Base-by-base conservation (phyloP, 2,888 invertebrate genomes). In the Omphaloscelis lunosa region DNA sequence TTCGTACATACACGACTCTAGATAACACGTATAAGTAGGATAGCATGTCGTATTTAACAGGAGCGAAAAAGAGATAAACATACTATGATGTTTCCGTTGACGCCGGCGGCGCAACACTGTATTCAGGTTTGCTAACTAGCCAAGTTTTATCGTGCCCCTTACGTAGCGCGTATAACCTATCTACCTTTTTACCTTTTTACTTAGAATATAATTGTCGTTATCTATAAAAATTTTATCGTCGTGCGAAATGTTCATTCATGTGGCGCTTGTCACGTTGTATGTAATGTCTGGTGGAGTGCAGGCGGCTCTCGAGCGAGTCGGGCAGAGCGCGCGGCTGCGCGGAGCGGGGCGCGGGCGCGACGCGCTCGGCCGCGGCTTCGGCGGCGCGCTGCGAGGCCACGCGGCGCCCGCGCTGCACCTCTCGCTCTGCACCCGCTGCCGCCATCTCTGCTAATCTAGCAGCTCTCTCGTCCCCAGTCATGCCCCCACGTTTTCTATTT, bases 261-360 rank as follows among this genome's bases (percentile, higher is more conserved):
- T 98, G 98, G 41, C 97, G 95, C 34, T 97, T 97, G 7, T 98
- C 98, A 77, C 99, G 97, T 93, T 99, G 99, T 85, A 99, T 98
- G 90, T 98, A 98, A 93, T 99, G 98, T 63, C 98, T 97, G 92
- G 99, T 99, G 23, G 99, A 97, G 91, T 98, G 98, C 70, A 99
- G 98, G 86, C 99, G 97, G 82, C 98, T 97, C 91, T 98, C 99
- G 0, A 99, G 98, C 17, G 98, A 98, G 75, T 97, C 97, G 39
- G 97, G 97, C 85, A 97, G 97, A 0, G 98, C 97, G 72, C 89
- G 97, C 90, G 90, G 94, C 83, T 96, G 45, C 2, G 83, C 95
- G 98, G 1, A 98, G 97, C 67, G 97, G 97, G 78, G 97, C 96
- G 72, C 94, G 93, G 79, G 97, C 96, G 48, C n/a, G 9, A 56